phyloP scores from a whole-genome alignment of 2,113 vertebrate genomes.

The Origma solitaria region DNA sequence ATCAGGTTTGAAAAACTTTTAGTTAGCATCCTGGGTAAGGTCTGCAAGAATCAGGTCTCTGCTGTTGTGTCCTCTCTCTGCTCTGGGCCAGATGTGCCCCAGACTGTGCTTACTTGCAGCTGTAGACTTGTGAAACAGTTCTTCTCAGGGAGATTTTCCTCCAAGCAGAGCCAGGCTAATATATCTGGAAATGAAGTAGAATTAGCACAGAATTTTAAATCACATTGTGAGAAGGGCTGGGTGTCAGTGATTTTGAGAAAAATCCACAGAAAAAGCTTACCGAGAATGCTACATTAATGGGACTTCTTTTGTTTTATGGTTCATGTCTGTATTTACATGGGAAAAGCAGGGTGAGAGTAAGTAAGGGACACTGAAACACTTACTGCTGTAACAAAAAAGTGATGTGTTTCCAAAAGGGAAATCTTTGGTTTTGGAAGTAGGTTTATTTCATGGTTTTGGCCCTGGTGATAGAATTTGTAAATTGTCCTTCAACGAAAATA shows the following conservation, averaged over 20 bases:
- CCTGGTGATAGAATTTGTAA: neutral
- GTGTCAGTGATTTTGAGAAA: neutral
- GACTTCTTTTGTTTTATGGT: neutral
- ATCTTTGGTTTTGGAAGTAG: neutral
- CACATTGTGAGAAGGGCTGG: neutral
- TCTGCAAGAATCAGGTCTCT: neutral
- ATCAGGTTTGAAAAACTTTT: neutral
- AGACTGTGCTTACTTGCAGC: neutral
- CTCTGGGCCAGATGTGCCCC: neutral
- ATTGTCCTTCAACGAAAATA: neutral
- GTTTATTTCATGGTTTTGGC: neutral
- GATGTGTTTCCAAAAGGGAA: neutral
- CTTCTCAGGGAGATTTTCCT: neutral
- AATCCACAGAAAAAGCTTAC: neutral
- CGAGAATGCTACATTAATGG: neutral
- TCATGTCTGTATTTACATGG: neutral
- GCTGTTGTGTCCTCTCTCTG: neutral
- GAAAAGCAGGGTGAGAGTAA: neutral
- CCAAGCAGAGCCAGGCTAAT: no score
- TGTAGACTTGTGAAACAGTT: neutral
- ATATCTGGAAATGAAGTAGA: neutral
- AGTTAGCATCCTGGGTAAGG: neutral
- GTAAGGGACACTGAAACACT: neutral
- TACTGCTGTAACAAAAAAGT: neutral
- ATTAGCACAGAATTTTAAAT: neutral